Conservation (phyloP, 2,888 invertebrate genomes). For the Slavum lentiscoides region DNA sequence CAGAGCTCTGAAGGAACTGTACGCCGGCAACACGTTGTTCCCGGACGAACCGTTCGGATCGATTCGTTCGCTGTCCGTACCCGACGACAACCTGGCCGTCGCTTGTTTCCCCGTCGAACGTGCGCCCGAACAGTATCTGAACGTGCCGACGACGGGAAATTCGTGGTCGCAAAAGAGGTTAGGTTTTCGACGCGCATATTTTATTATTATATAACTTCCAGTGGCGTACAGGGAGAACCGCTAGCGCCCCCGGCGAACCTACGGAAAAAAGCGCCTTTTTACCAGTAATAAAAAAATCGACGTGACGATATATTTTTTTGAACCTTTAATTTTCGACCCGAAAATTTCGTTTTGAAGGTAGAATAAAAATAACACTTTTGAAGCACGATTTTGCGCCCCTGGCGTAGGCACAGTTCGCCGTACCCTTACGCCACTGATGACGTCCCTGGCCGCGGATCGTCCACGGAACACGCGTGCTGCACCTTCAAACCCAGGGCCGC, state of each 20-base stretch:
- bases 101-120: slow-evolving; percentile 51
- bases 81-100: slow-evolving; percentile 45
- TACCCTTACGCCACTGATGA: not conserved
- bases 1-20: slow-evolving; percentile 24
- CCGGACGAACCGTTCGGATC: slow-evolving; percentile 49
- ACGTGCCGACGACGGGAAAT: slow-evolving; percentile 21
- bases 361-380: no score
- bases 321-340: no score
- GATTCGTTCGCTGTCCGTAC: slow-evolving; percentile 52
- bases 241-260: no score
- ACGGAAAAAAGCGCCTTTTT: no score
- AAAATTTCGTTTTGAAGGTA: no score
- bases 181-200: not conserved
- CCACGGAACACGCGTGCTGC: no score
- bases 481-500: no score
- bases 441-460: not conserved
- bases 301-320: no score
- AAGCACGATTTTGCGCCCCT: no score
- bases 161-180: slow-evolving; percentile 46
- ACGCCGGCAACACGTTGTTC: slow-evolving; percentile 42
- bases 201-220: no score
- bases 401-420: no score
- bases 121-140: not conserved
- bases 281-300: no score
- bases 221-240: not conserved